Base-by-base conservation (phyloP, 2,888 invertebrate species). In the Epirrhoe tristata region DNA sequence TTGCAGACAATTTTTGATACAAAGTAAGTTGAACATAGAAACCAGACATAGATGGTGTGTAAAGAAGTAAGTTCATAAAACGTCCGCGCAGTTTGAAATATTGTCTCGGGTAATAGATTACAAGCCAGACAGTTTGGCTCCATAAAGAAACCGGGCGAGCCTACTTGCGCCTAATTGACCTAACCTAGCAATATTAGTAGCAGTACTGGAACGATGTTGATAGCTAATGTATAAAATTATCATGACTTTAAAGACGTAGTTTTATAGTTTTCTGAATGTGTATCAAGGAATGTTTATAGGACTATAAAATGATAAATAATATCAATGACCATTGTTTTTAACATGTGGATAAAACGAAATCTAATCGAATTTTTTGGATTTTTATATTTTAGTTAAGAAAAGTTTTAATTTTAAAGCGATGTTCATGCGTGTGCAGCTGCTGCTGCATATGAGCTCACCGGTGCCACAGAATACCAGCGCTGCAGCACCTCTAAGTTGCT, bases 111-210 rank as follows among this genome's bases (percentile, higher is more conserved):
- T 52, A 52, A 53, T 51, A 51, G 51, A 58, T 58, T 51, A 36
- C 36, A 51, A 34, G 12, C 10, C 58, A 58, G 58, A 58, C 58
- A 58, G 51, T 36, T n/a, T 51, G 58, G 36, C 58, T 51, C 51
- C 17, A 12, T 51, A 58, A 58, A 36, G 31, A 6, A 43, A 48
- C 31, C 10, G 16, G 36, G 36, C 51, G 51, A 39, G 51, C 58
- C 58, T 51, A 51, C 51, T 43, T 48, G 46, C 12, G 14, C 46
- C 46, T 46, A 46, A 57, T 57, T 57, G 57, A 24, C 14, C 57
- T 57, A 57, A 57, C 46, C 57, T 57, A 57, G 57, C 17, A 43
- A 43, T 50, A 32, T 24, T 36, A 36, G 14, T 4, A 14, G 48
- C 48, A 14, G 48, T 48, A 14, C 48, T 48, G 14, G 14, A 48